Evolutionary conservation across 2,888 invertebrate species (phyloP).

Genomic region (Tenodera sinensis): DNA sequence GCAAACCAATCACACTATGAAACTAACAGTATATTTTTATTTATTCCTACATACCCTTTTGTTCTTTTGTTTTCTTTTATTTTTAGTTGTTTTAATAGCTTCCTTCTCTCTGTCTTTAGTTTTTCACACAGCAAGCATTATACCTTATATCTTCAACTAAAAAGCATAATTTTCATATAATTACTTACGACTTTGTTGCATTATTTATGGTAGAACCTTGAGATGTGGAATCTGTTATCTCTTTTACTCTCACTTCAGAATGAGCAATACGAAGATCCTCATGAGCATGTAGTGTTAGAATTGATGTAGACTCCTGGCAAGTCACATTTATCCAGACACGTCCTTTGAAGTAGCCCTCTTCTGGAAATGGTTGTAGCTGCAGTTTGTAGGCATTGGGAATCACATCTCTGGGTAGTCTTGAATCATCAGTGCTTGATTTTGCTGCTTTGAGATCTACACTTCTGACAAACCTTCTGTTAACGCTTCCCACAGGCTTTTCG

Average conservation of each 20-base stretch:
- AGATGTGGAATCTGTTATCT: constrained; percentile 35
- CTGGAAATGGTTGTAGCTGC: constrained; percentile 62
- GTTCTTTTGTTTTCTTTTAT: too few species aligned
- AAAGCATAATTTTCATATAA: too few species aligned
- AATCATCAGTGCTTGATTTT: constrained; percentile 60
- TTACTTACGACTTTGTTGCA: neutral
- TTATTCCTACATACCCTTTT: too few species aligned
- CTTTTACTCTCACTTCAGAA: constrained; percentile 48
- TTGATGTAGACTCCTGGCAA: constrained; percentile 59
- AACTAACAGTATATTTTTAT: too few species aligned
- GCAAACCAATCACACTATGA: too few species aligned
- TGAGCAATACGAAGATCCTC: constrained; percentile 57
- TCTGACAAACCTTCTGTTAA: constrained; percentile 42
- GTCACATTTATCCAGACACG: constrained; percentile 65
- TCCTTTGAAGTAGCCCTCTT: constrained; percentile 63
- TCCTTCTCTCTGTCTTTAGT: too few species aligned
- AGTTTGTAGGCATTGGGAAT: constrained; percentile 64
- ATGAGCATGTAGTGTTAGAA: constrained; percentile 63
- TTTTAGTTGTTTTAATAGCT: too few species aligned
- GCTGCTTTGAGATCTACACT: constrained; percentile 57
- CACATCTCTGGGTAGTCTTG: constrained; percentile 59
- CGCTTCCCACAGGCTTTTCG: neutral
- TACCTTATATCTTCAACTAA: too few species aligned
- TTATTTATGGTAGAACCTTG: neutral
- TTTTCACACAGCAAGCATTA: too few species aligned